These are phyloP conservation scores for Lordiphosa clarofinis DNA, from an alignment of 1,140 invertebrate genomes.

Conservation along the genomic window DNA sequence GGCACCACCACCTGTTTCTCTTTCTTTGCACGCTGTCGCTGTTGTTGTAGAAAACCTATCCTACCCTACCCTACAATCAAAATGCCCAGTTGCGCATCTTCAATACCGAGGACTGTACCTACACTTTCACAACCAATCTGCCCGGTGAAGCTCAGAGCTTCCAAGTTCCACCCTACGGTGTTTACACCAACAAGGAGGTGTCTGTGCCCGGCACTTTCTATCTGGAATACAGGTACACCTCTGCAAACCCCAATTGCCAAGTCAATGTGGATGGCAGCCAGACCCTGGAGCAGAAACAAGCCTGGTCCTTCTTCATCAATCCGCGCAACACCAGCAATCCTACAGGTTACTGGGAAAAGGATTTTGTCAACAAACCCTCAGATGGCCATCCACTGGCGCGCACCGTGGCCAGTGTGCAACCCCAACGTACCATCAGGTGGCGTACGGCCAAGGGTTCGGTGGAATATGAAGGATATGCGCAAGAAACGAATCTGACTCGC, in stretches of 20 bases:
- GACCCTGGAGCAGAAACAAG: conserved; percentile 9
- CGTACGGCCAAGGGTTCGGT: conserved; percentile 25
- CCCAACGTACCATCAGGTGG: conserved; percentile 30
- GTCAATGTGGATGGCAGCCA: not conserved
- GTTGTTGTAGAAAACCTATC: conserved; percentile 82
- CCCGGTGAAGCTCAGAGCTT: conserved; percentile 15
- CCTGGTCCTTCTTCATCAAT: conserved; percentile 81
- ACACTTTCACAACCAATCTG: conserved; percentile 46
- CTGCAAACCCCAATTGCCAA: conserved; percentile 14
- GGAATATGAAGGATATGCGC: conserved; percentile 32
- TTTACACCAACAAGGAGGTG: conserved; percentile 70
- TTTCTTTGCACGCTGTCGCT: conserved; percentile 43
- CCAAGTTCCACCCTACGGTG: conserved; percentile 51
- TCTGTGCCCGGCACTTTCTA: conserved; percentile 8
- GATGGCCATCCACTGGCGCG: conserved; percentile 58
- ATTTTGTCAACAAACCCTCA: conserved; percentile 67
- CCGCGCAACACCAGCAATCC: conserved; percentile 14
- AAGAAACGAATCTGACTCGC: conserved; percentile 49
- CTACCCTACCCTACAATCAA: conserved; percentile 82
- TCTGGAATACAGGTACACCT: conserved; percentile 16
- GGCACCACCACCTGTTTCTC: conserved; percentile 10
- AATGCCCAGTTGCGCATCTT: conserved; percentile 86
- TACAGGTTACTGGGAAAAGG: conserved; percentile 18
- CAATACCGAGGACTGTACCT: conserved; percentile 82
- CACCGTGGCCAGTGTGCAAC: conserved; percentile 45